Evolutionary conservation across 2,888 invertebrate genomes (phyloP).

Genomic region (Xestia c-nigrum): DNA sequence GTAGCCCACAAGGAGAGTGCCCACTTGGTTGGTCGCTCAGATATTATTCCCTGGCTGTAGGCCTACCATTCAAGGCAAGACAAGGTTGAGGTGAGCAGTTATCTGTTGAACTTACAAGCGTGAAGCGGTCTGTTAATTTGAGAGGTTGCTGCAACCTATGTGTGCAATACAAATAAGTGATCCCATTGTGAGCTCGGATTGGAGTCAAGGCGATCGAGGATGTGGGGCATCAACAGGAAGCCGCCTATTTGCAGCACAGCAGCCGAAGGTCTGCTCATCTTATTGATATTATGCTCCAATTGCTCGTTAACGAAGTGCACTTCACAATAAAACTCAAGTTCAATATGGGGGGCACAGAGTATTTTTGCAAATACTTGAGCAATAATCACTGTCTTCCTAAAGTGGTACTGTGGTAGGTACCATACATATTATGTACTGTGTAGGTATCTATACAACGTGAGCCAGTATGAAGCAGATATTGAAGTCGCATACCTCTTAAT

Average conservation of each 20-base stretch:
- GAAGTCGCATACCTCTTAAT: slow-evolving; percentile 43
- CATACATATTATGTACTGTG: neutral
- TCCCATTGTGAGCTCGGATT: slow-evolving; percentile 51
- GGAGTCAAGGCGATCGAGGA: slow-evolving; percentile 59
- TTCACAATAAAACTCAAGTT: slow-evolving; percentile 4
- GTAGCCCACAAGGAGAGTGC: too few species aligned
- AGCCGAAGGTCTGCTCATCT: slow-evolving; percentile 40
- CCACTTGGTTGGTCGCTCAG: too few species aligned
- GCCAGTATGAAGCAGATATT: slow-evolving; percentile 11
- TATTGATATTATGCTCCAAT: slow-evolving; percentile 50
- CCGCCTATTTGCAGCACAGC: slow-evolving; percentile 52
- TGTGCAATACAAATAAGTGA: slow-evolving; percentile 27
- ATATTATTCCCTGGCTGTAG: neutral
- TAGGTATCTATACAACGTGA: neutral
- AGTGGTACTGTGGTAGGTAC: neutral
- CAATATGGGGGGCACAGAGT: neutral
- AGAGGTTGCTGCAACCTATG: neutral
- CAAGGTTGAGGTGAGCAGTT: neutral
- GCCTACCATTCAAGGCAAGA: neutral
- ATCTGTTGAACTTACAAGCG: neutral
- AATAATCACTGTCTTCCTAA: neutral
- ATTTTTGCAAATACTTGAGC: neutral
- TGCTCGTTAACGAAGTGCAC: slow-evolving; percentile 43
- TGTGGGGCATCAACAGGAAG: slow-evolving; percentile 61
- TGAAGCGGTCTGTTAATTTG: neutral